Base-by-base conservation (phyloP, 2,797 vertebrate species). In the Chelon labrosus region DNA sequence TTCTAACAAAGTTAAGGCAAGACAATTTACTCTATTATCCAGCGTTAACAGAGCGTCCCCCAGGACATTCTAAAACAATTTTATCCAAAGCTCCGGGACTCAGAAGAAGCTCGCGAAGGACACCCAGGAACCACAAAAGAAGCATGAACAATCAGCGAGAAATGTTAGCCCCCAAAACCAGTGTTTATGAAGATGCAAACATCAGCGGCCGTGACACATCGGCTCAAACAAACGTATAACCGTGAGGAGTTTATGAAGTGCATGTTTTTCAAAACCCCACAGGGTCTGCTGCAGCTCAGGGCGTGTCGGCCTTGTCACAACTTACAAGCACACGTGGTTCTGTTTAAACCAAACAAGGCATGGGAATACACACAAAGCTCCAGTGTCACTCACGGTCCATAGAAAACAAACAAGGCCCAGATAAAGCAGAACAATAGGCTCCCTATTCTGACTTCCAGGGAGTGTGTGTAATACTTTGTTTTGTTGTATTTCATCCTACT, bases 261-360 rank as follows among this genome's bases (percentile, higher is more conserved):
- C 81, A 25, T 80, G 83, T 87, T 90, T 92, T 89, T 91, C 75
- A 83, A 89, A 86, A 87, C 80, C 84, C 81, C 80, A 70, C 79
- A 70, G 90, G 85, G 85, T 80, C 86, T 77, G 75, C 55, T 87
- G 73, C 56, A 85, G 83, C 57, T 20, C 70, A 73, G 79, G 84
- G 87, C 72, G 86, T 89, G 87, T 89, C 76, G 64, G 84, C 87
- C 80, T 52, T 87, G 88, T 93, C 88, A 87, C 83, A 88, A 88
- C 90, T 82, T 84, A 85, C 83, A 80, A 85, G 83, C 93, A 89
- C 93, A 94, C 85, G 89, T 92, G 92, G 89, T 94, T 89, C 73
- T 86, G 88, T 74, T 94, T 93, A 94, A 87, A 85, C 22, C 77
- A 89, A 89, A 90, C 82, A 87, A 89, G 82, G 75, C 90, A 87